Conservation (phyloP, 92 coral and sea anemone species). For the Phymanthus crucifer region DNA sequence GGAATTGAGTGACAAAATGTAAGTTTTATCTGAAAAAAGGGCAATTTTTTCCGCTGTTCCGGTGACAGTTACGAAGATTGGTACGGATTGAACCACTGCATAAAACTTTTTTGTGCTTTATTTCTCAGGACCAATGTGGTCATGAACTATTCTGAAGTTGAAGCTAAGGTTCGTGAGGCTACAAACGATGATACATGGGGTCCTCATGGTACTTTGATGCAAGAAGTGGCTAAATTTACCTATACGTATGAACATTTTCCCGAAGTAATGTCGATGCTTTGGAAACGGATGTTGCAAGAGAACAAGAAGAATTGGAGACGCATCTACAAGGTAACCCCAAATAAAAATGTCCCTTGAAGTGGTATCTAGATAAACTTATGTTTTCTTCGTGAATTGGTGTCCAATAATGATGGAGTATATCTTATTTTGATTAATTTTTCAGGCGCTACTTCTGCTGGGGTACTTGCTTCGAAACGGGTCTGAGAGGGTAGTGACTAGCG, state of each 20-base stretch:
- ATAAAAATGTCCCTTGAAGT: neutral
- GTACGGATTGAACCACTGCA: slow-evolving; percentile 36
- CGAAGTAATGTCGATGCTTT: slow-evolving; percentile 97
- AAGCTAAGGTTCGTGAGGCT: slow-evolving; percentile 97
- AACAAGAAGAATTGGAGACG: slow-evolving; percentile 91
- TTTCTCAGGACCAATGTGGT: slow-evolving; percentile 90
- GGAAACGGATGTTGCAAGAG: slow-evolving; percentile 98
- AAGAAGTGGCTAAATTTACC: slow-evolving; percentile 91
- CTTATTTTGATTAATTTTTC: neutral
- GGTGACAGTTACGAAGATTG: slow-evolving; percentile 39
- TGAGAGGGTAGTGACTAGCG: slow-evolving; percentile 92
- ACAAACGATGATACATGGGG: slow-evolving; percentile 99
- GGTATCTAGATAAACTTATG: neutral
- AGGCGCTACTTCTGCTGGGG: slow-evolving; percentile 85
- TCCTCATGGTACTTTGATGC: slow-evolving; percentile 95
- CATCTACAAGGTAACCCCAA: slow-evolving; percentile 74
- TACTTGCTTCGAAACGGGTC: slow-evolving; percentile 94
- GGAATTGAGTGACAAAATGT: slow-evolving; percentile 95
- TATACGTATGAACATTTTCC: slow-evolving; percentile 98
- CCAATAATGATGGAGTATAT: neutral
- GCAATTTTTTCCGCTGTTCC: slow-evolving; percentile 21
- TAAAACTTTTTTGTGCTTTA: slow-evolving; percentile 11
- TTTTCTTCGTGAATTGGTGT: neutral
- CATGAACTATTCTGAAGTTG: slow-evolving; percentile 98
- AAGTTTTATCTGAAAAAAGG: slow-evolving; percentile 50